Conservation (phyloP, 2,113 vertebrate genomes). For the Channa argus region DNA sequence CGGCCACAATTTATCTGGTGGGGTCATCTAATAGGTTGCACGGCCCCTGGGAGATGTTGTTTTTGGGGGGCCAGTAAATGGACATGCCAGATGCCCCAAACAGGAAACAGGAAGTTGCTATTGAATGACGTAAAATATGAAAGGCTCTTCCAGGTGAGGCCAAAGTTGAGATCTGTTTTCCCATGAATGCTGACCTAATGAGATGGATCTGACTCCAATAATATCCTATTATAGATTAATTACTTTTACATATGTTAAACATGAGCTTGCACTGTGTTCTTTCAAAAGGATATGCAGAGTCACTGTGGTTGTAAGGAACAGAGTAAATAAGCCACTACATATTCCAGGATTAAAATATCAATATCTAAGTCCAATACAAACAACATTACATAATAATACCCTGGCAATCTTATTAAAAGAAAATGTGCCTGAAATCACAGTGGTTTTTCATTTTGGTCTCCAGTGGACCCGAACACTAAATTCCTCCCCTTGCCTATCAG, state of each 20-base stretch:
- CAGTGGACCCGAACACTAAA: constrained; percentile 58
- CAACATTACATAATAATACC: neutral
- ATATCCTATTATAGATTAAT: constrained; percentile 2
- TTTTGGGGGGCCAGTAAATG: constrained; percentile 72
- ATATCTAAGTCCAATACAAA: neutral
- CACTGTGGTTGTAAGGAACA: no score
- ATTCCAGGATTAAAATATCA: neutral
- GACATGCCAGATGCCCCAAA: constrained; percentile 78
- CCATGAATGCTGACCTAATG: constrained; percentile 31
- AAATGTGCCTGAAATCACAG: neutral
- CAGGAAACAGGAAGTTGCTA: constrained; percentile 85
- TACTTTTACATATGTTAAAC: constrained; percentile 13
- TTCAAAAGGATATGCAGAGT: neutral
- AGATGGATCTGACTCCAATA: constrained; percentile 19
- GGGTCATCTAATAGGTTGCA: constrained; percentile 72
- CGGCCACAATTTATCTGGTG: constrained; percentile 57
- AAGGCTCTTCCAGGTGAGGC: constrained; percentile 78
- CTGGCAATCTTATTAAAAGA: neutral
- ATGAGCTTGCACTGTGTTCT: neutral
- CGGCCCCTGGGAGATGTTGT: constrained; percentile 71
- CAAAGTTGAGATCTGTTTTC: constrained; percentile 67
- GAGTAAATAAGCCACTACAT: neutral
- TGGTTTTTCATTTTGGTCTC: constrained; percentile 47
- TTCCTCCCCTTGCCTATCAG: constrained; percentile 63
- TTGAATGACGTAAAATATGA: constrained; percentile 69